Evolutionary conservation across 2,888 invertebrate species (phyloP).

Genomic region (Caenorhabditis panamensis): DNA sequence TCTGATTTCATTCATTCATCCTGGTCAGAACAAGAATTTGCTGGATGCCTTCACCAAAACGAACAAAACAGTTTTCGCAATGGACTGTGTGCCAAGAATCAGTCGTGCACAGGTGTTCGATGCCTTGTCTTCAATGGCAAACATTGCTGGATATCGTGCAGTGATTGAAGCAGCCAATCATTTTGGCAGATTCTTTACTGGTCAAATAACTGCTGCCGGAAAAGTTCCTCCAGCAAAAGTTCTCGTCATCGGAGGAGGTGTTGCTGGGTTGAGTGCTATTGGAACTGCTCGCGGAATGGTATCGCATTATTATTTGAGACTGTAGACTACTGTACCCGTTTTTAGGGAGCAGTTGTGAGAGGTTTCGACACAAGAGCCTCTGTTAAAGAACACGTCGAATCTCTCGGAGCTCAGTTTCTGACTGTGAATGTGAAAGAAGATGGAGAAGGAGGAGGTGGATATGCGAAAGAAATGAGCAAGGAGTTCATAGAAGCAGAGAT

Average conservation of each 20-base stretch:
- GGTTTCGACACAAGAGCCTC: conserved; percentile 91
- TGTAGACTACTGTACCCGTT: no score
- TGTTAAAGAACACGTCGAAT: conserved; percentile 90
- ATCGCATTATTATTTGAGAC: no score
- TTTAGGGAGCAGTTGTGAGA: conserved; percentile 89
- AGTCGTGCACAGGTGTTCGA: conserved; percentile 92
- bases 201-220: conserved; percentile 92
- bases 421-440: conserved; percentile 82
- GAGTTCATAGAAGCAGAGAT: conserved; percentile 90
- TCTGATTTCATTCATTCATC: conserved; percentile 90
- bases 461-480: conserved; percentile 91
- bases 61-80: conserved; percentile 89
- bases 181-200: conserved; percentile 92
- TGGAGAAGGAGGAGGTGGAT: conserved; percentile 85
- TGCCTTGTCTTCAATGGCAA: conserved; percentile 93
- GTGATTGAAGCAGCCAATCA: conserved; percentile 92
- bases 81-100: conserved; percentile 93
- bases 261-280: conserved; percentile 90
- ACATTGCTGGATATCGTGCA: conserved; percentile 89
- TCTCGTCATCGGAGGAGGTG: conserved; percentile 91
- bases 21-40: conserved; percentile 88
- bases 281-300: conserved; percentile 90
- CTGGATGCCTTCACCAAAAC: conserved; percentile 86
- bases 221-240: conserved; percentile 91
- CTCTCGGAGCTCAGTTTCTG: conserved; percentile 91